Conservation (phyloP, 2,888 invertebrate species). For the Acronicta leporina region DNA sequence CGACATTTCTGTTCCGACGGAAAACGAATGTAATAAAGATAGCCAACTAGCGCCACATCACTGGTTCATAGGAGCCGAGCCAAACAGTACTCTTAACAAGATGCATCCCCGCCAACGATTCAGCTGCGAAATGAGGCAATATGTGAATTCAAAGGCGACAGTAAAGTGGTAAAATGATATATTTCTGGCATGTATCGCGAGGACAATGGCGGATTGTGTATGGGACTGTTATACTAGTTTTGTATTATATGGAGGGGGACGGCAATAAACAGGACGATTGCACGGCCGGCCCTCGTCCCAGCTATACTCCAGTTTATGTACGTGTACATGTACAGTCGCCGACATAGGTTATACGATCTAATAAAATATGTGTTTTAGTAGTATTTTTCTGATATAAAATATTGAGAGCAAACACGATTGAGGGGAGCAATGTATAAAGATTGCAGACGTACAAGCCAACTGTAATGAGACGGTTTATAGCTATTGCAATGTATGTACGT, state of each 20-base stretch:
- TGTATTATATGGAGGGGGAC: conserved; percentile 64
- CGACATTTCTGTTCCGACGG: background rate
- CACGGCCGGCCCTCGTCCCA: conserved; percentile 57
- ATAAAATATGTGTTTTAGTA: conserved; percentile 54
- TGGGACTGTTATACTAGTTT: conserved; percentile 67
- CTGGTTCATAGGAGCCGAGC: conserved; percentile 45
- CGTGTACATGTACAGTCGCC: conserved; percentile 37
- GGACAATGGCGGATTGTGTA: conserved; percentile 65
- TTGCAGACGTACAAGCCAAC: background rate
- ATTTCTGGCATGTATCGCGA: conserved; percentile 60
- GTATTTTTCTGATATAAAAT: conserved; percentile 36
- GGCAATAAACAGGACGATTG: conserved; percentile 72
- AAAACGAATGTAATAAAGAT: conserved; percentile 35
- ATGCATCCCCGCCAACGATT: conserved; percentile 63
- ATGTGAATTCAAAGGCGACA: conserved; percentile 67
- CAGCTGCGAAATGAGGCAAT: conserved; percentile 64
- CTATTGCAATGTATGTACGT: background rate
- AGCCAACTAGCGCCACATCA: conserved; percentile 33
- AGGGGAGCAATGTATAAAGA: conserved; percentile 6
- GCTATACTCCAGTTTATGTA: conserved; percentile 43
- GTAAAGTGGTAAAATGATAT: conserved; percentile 75
- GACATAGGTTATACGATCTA: conserved; percentile 46
- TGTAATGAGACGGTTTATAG: conserved; percentile 1
- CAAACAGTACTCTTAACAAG: conserved; percentile 63
- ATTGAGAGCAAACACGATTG: conserved; percentile 32